Evolutionary conservation across 2,888 invertebrate genomes (phyloP).

Genomic region (Congeria kusceri): DNA sequence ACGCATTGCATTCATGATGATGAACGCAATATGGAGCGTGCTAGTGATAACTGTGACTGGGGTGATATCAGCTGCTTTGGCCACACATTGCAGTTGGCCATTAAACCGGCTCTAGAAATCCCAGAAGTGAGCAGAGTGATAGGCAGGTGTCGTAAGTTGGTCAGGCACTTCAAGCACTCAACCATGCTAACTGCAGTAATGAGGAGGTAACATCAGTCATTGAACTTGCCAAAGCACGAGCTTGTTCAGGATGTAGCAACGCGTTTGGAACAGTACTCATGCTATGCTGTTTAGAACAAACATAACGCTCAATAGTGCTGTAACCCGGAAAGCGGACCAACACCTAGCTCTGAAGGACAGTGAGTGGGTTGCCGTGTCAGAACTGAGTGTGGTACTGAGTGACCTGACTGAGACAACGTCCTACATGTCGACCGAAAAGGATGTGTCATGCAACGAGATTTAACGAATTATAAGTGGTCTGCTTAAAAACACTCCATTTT

Average conservation of each 20-base stretch:
- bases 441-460: slow-evolving; percentile 6
- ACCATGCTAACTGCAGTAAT: slow-evolving; percentile 35
- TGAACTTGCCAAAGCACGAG: slow-evolving; percentile 26
- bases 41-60: slow-evolving; percentile 20
- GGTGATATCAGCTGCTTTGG: slow-evolving; percentile 26
- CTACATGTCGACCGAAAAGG: slow-evolving; percentile 14
- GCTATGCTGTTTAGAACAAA: slow-evolving; percentile 30
- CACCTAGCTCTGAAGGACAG: slow-evolving; percentile 12
- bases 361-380: slow-evolving; percentile 22
- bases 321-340: slow-evolving; percentile 25
- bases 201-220: slow-evolving; percentile 14
- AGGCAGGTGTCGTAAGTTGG: slow-evolving; percentile 26
- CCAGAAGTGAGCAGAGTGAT: slow-evolving; percentile 12
- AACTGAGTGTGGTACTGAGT: slow-evolving; percentile 22
- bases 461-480: slow-evolving; percentile 35
- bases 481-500: slow-evolving; percentile 4
- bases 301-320: slow-evolving; percentile 21
- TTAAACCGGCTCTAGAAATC: slow-evolving; percentile 36
- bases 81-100: slow-evolving; percentile 44
- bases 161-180: slow-evolving; percentile 47
- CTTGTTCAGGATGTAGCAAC: slow-evolving; percentile 27
- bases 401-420: slow-evolving; percentile 15
- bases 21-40: slow-evolving; percentile 37
- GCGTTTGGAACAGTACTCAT: slow-evolving; percentile 38
- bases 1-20: slow-evolving; percentile 38